phyloP scores from a whole-genome alignment of 2,888 invertebrate species.

The Sepioteuthis lessoniana region DNA sequence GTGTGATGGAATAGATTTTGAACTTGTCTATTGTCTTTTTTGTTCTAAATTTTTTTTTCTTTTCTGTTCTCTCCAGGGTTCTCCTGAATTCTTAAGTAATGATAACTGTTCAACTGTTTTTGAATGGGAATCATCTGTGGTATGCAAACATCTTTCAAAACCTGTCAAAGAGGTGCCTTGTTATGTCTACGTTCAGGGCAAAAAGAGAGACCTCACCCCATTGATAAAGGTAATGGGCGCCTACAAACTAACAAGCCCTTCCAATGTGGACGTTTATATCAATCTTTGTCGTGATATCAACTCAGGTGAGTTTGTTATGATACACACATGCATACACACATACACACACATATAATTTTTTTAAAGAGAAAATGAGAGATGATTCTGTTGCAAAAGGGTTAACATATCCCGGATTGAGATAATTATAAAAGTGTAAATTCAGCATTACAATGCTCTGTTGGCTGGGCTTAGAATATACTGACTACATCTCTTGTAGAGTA shows the following conservation, averaged over 20 bases:
- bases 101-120: slow-evolving; percentile 67
- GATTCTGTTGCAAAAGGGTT: too few relatives aligned
- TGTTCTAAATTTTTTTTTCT: not conserved
- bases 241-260: slow-evolving; percentile 65
- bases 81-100: slow-evolving; percentile 62
- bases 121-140: slow-evolving; percentile 70
- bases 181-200: slow-evolving; percentile 65
- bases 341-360: too few relatives aligned
- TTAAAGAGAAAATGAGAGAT: not conserved
- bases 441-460: too few relatives aligned
- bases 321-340: too few relatives aligned
- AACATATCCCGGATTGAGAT: too few relatives aligned
- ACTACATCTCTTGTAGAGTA: too few relatives aligned
- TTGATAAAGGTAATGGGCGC: slow-evolving; percentile 68
- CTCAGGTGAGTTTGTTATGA: slow-evolving; percentile 53
- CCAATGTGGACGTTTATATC: slow-evolving; percentile 67
- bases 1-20: not conserved
- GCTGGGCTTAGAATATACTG: too few relatives aligned
- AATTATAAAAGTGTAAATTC: too few relatives aligned
- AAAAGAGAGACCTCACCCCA: slow-evolving; percentile 69
- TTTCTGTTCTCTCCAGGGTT: slow-evolving; percentile 61
- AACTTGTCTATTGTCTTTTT: not conserved
- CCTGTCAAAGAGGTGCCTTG: slow-evolving; percentile 70
- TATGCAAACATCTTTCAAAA: slow-evolving; percentile 61
- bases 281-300: slow-evolving; percentile 73